phyloP scores from a whole-genome alignment of 2,888 invertebrate species.

The Leptinotarsa tumamoca region DNA sequence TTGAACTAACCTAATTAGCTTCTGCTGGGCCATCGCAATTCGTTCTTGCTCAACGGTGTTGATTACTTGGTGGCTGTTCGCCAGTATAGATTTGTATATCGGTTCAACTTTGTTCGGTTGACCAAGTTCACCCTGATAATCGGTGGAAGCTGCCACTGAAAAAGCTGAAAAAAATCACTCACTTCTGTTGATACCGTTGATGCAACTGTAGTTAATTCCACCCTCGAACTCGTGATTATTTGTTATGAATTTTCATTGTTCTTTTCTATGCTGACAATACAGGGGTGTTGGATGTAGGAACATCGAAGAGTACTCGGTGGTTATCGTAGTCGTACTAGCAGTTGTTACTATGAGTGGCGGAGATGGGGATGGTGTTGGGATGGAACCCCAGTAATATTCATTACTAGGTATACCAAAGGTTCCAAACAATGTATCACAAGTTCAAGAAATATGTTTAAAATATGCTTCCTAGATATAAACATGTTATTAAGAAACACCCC shows the following conservation, averaged over 20 bases:
- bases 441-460: too few relatives aligned
- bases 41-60: slow-evolving; percentile 25
- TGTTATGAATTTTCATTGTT: slow-evolving; percentile 54
- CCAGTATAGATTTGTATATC: slow-evolving; percentile 69
- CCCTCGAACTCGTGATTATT: slow-evolving; percentile 59
- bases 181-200: slow-evolving; percentile 77
- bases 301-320: slow-evolving; percentile 51
- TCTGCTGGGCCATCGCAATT: slow-evolving; percentile 26
- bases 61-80: slow-evolving; percentile 54
- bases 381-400: too few relatives aligned
- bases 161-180: slow-evolving; percentile 83
- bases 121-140: slow-evolving; percentile 84
- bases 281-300: slow-evolving; percentile 56
- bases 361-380: too few relatives aligned
- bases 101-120: slow-evolving; percentile 84
- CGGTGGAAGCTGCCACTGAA: slow-evolving; percentile 85
- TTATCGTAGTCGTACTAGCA: slow-evolving; percentile 7
- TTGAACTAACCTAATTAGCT: slow-evolving; percentile 36
- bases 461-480: too few relatives aligned
- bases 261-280: slow-evolving; percentile 54
- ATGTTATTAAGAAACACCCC: too few relatives aligned
- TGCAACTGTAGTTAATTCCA: slow-evolving; percentile 62
- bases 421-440: too few relatives aligned
- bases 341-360: neutral
- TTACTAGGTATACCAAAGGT: too few relatives aligned